Evolutionary conservation across 1,140 invertebrate genomes (phyloP).

Genomic region (Drosophila kikkawai): DNA sequence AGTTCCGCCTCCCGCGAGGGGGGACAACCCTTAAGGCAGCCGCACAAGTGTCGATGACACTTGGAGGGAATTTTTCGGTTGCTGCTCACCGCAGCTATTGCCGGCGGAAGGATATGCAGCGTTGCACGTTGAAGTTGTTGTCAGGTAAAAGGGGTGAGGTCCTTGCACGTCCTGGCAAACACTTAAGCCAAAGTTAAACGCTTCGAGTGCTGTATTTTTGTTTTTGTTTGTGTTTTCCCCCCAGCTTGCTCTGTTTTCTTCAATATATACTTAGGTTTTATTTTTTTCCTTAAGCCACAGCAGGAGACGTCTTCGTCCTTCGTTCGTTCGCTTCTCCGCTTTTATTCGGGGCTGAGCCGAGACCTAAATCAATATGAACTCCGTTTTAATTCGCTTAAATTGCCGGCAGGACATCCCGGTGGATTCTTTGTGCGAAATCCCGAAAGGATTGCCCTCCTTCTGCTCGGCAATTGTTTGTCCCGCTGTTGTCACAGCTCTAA

Average conservation of each 20-base stretch:
- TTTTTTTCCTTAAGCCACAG: conserved; percentile 53
- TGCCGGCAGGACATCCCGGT: conserved; percentile 66
- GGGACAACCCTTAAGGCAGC: conserved; percentile 74
- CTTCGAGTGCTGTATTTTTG: conserved; percentile 81
- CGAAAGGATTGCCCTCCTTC: conserved; percentile 64
- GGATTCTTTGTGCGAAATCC: conserved; percentile 69
- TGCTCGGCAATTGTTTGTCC: conserved; percentile 68
- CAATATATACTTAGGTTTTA: conserved; percentile 20
- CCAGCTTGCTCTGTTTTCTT: conserved; percentile 55
- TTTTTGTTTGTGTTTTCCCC: conserved; percentile 70
- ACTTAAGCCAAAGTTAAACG: conserved; percentile 83
- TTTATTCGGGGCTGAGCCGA: conserved; percentile 23
- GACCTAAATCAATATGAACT: conserved; percentile 79
- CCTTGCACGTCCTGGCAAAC: conserved; percentile 73
- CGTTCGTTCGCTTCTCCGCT: conserved; percentile 19
- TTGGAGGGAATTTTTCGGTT: conserved; percentile 72
- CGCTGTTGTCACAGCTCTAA: conserved; percentile 79
- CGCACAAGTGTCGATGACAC: conserved; percentile 82
- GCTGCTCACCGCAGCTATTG: conserved; percentile 53
- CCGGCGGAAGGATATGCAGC: conserved; percentile 62
- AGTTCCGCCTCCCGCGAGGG: conserved; percentile 26
- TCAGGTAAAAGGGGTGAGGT: conserved; percentile 54
- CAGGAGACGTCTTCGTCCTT: conserved; percentile 62
- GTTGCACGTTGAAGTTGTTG: conserved; percentile 47
- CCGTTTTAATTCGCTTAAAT: conserved; percentile 82